phyloP scores from a whole-genome alignment of 2,113 vertebrate genomes.

The Macaca mulatta region DNA sequence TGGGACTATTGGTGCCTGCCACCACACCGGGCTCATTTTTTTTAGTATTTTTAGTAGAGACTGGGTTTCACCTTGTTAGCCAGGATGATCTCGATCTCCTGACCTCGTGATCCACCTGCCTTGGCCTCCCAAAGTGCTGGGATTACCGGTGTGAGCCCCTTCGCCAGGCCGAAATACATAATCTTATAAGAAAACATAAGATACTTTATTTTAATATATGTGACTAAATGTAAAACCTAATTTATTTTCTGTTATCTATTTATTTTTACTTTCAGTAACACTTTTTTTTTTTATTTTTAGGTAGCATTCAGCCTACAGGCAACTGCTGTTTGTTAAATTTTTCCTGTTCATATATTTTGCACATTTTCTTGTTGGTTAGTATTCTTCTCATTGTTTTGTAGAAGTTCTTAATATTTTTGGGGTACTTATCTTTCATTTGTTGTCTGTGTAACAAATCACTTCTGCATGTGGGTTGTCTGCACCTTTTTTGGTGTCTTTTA shows the following conservation, averaged over 20 bases:
- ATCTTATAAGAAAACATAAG: background rate
- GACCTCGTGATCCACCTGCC: no score
- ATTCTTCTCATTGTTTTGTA: background rate
- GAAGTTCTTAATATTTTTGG: background rate
- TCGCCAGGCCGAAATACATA: background rate
- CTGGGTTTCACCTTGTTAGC: no score
- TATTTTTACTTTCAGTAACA: background rate
- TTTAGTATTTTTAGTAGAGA: no score
- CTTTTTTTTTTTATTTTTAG: background rate
- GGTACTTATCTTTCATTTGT: background rate
- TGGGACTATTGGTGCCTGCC: no score
- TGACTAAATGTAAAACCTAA: slow-evolving; percentile 7
- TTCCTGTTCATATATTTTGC: background rate
- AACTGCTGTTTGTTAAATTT: background rate
- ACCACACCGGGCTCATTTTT: no score
- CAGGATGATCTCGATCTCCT: no score
- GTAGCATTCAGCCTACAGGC: background rate
- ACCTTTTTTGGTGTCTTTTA: background rate
- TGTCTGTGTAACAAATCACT: background rate
- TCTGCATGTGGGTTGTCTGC: background rate
- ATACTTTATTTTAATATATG: background rate
- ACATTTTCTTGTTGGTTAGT: background rate
- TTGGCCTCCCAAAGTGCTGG: no score
- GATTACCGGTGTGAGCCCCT: no score
- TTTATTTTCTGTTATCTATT: background rate